Evolutionary conservation across 2,113 vertebrate genomes (phyloP).

Genomic region (Herpailurus yagouaroundi): DNA sequence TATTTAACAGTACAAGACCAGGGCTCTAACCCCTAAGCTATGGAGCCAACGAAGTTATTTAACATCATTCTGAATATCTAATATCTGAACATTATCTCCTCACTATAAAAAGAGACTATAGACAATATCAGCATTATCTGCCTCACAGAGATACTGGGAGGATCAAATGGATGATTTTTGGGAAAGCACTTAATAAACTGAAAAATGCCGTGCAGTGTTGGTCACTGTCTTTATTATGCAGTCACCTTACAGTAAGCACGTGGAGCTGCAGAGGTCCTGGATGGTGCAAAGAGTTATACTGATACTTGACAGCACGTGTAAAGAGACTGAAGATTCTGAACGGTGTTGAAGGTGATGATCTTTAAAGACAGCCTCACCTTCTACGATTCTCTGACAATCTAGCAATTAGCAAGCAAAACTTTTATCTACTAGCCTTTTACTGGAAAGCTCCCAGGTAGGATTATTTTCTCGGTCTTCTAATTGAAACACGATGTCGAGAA

Average conservation of each 20-base stretch:
- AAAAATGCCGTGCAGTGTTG: background rate
- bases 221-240: background rate
- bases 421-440: background rate
- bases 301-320: background rate
- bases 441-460: background rate
- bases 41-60: background rate
- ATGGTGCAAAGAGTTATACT: background rate
- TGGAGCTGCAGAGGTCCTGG: background rate
- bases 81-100: background rate
- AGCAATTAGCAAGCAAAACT: background rate
- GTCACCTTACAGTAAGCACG: background rate
- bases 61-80: background rate
- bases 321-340: background rate
- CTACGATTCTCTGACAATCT: background rate
- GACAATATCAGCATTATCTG: background rate
- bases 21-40: background rate
- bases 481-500: background rate
- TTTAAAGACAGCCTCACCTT: background rate
- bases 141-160: background rate
- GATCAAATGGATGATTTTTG: background rate
- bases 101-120: background rate
- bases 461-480: slow-evolving; percentile 12
- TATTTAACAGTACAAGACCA: background rate
- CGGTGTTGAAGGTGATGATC: background rate
- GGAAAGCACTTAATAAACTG: background rate